Conservation (phyloP, 2,797 vertebrate genomes). For the Coregonus suidteri region DNA sequence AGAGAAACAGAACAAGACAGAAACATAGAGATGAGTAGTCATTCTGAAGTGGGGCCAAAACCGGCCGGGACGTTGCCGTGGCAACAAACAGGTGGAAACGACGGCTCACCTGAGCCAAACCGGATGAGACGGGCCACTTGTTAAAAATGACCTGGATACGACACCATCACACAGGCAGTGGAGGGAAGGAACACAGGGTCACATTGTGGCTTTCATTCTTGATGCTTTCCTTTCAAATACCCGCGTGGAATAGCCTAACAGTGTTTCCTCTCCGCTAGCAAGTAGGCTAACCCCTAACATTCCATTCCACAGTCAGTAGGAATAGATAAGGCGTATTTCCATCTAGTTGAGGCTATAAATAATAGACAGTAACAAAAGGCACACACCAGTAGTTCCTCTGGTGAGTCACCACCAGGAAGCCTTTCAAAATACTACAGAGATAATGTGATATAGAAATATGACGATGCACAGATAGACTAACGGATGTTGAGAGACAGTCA, state of each 20-base stretch:
- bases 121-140: slow-evolving; percentile 69
- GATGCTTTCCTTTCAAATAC: slow-evolving; percentile 50
- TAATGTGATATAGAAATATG: too few relatives aligned
- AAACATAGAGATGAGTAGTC: slow-evolving; percentile 28
- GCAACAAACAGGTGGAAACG: slow-evolving; percentile 44
- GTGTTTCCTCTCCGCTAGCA: slow-evolving; percentile 11
- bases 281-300: slow-evolving; percentile 38
- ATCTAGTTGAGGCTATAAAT: slow-evolving; percentile 43
- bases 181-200: slow-evolving; percentile 63
- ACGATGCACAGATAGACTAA: too few relatives aligned
- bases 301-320: slow-evolving; percentile 31
- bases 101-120: slow-evolving; percentile 70
- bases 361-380: background rate
- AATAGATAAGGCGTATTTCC: slow-evolving; percentile 14
- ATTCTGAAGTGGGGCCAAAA: slow-evolving; percentile 47
- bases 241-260: slow-evolving; percentile 42
- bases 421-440: slow-evolving; percentile 67
- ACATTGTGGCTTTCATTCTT: slow-evolving; percentile 66
- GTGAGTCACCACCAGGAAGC: slow-evolving; percentile 74
- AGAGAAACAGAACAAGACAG: background rate
- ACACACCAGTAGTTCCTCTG: slow-evolving; percentile 58
- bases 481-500: too few relatives aligned
- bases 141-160: slow-evolving; percentile 77
- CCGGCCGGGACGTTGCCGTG: slow-evolving; percentile 61
- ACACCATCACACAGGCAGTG: slow-evolving; percentile 65